Percentiles rank a stretch among this genome's conserved stretches.
Evolutionary conservation across 2,888 invertebrate species (phyloP).

Genomic region (Hyposoter didymator): DNA sequence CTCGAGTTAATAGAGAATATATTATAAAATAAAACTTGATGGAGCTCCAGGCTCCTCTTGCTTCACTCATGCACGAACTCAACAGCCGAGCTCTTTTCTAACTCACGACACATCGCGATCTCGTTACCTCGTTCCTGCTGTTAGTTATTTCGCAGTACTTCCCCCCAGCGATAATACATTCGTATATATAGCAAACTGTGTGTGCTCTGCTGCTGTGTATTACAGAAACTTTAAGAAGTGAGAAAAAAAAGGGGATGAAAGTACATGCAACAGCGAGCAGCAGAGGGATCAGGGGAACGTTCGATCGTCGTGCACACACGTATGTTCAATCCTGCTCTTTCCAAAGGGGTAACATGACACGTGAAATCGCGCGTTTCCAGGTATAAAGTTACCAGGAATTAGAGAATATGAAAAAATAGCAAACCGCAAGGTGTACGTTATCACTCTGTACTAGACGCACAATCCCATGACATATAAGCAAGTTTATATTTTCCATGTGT

Average conservation of each 20-base stretch:
- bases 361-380: conserved; percentile 80
- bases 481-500: conserved; percentile 2
- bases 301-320: conserved; percentile 51
- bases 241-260: conserved; percentile 36
- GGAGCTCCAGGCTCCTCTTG: conserved; percentile 42
- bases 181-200: conserved; percentile 28
- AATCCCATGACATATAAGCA: background rate
- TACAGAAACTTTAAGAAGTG: conserved; percentile 40
- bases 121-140: conserved; percentile 55
- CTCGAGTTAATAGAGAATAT: conserved; percentile 20
- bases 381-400: conserved; percentile 80
- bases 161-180: conserved; percentile 47
- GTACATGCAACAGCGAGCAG: background rate
- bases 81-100: conserved; percentile 46
- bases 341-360: conserved; percentile 79
- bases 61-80: conserved; percentile 46
- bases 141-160: conserved; percentile 15
- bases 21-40: conserved; percentile 48
- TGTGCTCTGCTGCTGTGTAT: conserved; percentile 32
- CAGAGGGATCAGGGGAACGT: conserved; percentile 61
- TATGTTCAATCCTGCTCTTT: conserved; percentile 32
- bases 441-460: conserved; percentile 35
- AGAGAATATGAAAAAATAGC: conserved; percentile 63
- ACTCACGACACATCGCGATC: conserved; percentile 57
- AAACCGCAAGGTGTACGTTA: conserved; percentile 72